These are phyloP conservation scores for Drosophila guanche DNA, from an alignment of 1,140 invertebrate genomes.

Conservation along the genomic window DNA sequence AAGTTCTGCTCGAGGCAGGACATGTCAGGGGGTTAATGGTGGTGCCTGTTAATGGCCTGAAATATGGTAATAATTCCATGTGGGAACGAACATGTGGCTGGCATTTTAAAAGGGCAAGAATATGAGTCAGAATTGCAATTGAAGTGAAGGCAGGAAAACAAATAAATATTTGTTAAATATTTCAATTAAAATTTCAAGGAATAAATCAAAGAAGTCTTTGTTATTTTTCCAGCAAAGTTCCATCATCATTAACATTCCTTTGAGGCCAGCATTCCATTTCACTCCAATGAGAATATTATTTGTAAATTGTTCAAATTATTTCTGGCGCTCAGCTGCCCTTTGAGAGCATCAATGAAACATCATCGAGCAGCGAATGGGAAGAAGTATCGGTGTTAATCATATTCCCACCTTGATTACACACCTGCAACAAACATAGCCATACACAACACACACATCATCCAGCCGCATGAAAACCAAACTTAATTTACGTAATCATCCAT, in stretches of 20 bases:
- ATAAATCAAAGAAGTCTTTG: too few species aligned
- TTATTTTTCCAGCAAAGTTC: not conserved
- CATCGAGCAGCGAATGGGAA: slow-evolving; percentile 2
- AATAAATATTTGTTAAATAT: too few species aligned
- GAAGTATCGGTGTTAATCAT: slow-evolving; percentile 29
- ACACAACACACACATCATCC: slow-evolving; percentile 19
- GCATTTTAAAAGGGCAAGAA: not conserved
- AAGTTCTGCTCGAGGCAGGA: too few species aligned
- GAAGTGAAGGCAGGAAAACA: too few species aligned
- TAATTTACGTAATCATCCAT: slow-evolving; percentile 60
- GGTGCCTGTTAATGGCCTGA: not conserved
- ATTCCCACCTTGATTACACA: slow-evolving; percentile 12
- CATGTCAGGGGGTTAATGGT: too few species aligned
- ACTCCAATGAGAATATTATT: too few species aligned
- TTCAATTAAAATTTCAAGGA: too few species aligned
- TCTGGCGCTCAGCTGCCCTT: not conserved
- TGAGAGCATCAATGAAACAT: not conserved
- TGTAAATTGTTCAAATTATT: not conserved
- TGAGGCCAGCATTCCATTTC: too few species aligned
- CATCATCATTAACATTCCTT: too few species aligned
- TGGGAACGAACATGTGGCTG: not conserved
- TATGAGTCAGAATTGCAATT: too few species aligned
- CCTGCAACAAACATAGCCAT: not conserved
- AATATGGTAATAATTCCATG: not conserved
- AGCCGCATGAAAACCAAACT: slow-evolving; percentile 39